Conservation (phyloP, 37 sponge, comb jelly and placozoan genomes). For the Aphrocallistes beatrix region DNA sequence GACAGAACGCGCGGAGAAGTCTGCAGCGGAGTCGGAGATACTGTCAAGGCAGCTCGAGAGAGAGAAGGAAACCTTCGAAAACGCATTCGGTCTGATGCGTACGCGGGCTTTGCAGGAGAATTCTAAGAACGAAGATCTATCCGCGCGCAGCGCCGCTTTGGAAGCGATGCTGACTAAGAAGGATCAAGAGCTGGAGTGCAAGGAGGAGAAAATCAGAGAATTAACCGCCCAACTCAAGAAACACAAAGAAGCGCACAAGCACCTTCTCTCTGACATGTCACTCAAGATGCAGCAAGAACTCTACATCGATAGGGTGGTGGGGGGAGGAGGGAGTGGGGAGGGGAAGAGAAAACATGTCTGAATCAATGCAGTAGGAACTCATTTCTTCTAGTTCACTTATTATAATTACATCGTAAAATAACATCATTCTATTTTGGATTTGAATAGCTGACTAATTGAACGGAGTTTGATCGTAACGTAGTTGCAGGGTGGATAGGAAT, state of each 20-base stretch:
- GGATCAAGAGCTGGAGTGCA: background rate
- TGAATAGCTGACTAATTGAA: too few species aligned
- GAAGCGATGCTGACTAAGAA: background rate
- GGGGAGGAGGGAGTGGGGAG: background rate
- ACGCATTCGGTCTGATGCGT: slow-evolving; percentile 1
- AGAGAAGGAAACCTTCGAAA: slow-evolving; percentile 9
- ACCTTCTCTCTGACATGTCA: slow-evolving; percentile 5
- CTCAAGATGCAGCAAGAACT: slow-evolving; percentile 10
- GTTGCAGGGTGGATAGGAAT: too few species aligned
- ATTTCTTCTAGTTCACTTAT: too few species aligned
- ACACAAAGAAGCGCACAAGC: slow-evolving; percentile 5
- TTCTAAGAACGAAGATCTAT: slow-evolving; percentile 1
- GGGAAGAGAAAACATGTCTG: background rate
- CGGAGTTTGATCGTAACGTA: too few species aligned
- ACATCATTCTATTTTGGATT: too few species aligned
- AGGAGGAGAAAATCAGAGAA: background rate
- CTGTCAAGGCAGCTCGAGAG: background rate
- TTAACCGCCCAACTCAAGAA: background rate
- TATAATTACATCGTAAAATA: too few species aligned
- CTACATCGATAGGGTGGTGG: background rate
- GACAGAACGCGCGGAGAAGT: background rate
- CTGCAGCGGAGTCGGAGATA: background rate
- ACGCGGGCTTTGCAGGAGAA: background rate
- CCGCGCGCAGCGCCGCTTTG: background rate
- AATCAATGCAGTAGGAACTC: too few species aligned